A percentile compares a stretch with the other conserved stretches of the same genome.
Conservation (phyloP, 2,113 vertebrate species). For the Aegotheles bennettii region DNA sequence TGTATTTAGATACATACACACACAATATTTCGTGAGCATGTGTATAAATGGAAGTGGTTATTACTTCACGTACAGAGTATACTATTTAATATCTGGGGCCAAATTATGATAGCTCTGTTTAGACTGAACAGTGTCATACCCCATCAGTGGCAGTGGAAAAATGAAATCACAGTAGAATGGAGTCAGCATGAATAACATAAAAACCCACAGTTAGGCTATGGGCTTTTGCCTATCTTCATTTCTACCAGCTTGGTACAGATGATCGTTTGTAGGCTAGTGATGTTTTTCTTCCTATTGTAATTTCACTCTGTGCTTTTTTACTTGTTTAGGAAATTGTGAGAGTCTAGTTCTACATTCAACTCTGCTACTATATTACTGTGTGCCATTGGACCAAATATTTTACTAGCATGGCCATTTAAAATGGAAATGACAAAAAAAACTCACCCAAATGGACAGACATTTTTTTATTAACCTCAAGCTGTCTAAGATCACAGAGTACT, state of each 20-base stretch:
- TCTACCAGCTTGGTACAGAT: background rate
- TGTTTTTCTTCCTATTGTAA: background rate
- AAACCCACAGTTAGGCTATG: background rate
- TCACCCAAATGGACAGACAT: fast-evolving
- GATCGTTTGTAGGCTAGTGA: background rate
- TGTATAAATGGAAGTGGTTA: background rate
- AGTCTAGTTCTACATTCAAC: background rate
- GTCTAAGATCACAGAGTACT: background rate
- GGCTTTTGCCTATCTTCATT: background rate
- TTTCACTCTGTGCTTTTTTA: background rate
- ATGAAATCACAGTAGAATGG: background rate
- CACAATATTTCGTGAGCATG: background rate
- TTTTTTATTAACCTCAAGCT: background rate
- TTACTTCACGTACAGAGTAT: background rate
- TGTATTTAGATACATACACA: background rate
- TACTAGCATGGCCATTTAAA: background rate
- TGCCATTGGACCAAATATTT: background rate
- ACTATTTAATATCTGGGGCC: background rate
- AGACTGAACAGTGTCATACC: background rate
- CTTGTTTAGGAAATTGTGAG: background rate
- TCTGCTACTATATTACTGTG: background rate
- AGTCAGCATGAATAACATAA: background rate
- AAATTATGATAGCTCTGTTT: background rate
- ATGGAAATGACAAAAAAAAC: background rate
- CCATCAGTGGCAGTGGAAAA: background rate